These are phyloP conservation scores for Paralichthys olivaceus DNA, from an alignment of 2,113 vertebrate species.

Conservation along the genomic window DNA sequence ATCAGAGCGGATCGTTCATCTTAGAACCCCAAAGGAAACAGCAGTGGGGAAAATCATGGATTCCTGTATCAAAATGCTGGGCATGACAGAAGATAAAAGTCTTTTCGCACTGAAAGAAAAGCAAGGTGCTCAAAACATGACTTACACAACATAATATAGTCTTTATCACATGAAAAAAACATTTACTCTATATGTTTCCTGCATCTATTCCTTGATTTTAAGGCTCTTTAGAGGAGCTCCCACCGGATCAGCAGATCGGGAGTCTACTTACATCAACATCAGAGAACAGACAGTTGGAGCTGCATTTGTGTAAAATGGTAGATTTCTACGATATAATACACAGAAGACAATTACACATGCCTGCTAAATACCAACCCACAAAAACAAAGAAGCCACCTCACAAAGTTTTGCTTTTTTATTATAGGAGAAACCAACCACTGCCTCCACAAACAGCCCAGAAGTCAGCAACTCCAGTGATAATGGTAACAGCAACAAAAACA, in stretches of 20 bases:
- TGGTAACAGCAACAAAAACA: slow-evolving; percentile 39
- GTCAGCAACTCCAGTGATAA: slow-evolving; percentile 25
- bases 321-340: background rate
- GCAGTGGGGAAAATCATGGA: slow-evolving; percentile 70
- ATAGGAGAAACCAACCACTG: slow-evolving; percentile 59
- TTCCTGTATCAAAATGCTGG: slow-evolving; percentile 75
- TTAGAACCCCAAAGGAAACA: slow-evolving; percentile 74
- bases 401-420: background rate
- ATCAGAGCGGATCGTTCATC: slow-evolving; percentile 74
- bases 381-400: background rate
- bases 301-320: slow-evolving; percentile 79
- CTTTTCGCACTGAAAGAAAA: slow-evolving; percentile 68
- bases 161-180: background rate
- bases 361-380: background rate
- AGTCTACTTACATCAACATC: slow-evolving; percentile 57
- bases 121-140: slow-evolving; percentile 56
- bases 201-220: slow-evolving; percentile 24
- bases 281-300: slow-evolving; percentile 73
- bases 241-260: slow-evolving; percentile 72
- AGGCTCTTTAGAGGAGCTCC: slow-evolving; percentile 69
- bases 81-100: slow-evolving; percentile 71
- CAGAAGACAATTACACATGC: background rate
- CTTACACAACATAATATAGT: background rate
- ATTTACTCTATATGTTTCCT: background rate
- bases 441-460: slow-evolving; percentile 22